A percentile compares a stretch with the other conserved stretches of the same genome.
Evolutionary conservation across 2,113 vertebrate species (phyloP).

Genomic region (Trogon surrucura): DNA sequence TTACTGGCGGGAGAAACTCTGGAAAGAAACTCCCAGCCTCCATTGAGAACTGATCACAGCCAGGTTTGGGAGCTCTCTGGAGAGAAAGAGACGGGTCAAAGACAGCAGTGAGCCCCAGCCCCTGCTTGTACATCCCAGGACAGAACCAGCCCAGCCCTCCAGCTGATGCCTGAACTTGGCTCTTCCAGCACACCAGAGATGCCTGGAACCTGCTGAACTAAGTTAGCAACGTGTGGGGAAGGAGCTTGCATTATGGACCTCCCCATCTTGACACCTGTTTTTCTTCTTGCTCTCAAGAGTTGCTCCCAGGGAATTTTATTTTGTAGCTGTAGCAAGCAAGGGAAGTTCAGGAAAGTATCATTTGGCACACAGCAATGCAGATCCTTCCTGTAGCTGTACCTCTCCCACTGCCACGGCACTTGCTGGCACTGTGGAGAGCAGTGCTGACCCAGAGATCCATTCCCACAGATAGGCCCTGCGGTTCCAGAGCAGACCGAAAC

Average conservation of each 20-base stretch:
- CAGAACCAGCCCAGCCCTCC: neutral
- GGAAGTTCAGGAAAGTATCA: neutral
- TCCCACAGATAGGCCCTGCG: neutral
- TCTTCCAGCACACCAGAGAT: neutral
- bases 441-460: conserved; percentile 24
- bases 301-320: neutral
- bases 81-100: neutral
- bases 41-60: neutral
- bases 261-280: neutral
- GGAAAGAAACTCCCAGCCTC: neutral
- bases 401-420: neutral
- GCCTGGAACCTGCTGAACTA: neutral
- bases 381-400: neutral
- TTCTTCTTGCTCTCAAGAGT: neutral
- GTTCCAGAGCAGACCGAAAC: conserved; percentile 24
- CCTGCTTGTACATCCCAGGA: neutral
- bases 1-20: neutral
- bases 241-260: neutral
- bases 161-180: neutral
- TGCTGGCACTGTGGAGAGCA: neutral
- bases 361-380: neutral
- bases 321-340: neutral
- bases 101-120: neutral
- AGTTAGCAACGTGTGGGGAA: neutral
- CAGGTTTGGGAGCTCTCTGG: neutral